Base-by-base conservation (phyloP, 2,888 invertebrate species). In the Cantharis rufa region DNA sequence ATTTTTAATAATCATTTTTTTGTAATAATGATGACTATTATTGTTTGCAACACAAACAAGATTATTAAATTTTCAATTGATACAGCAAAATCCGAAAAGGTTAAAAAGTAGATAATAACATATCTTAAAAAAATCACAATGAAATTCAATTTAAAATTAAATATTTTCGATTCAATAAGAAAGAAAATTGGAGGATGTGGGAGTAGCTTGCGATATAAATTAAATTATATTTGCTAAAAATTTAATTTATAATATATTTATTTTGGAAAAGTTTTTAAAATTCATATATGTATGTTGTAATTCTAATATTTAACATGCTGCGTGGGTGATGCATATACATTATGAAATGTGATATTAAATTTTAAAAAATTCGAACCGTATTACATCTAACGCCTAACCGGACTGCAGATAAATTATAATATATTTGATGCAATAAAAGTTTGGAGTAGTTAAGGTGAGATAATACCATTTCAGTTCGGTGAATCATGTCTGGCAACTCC, bases 401-500 rank as follows among this genome's bases (percentile, higher is more conserved):
- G 48, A n/a, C 48, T 48, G n/a, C 7, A 7, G 48, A 48, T 48
- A 48, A n/a, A 48, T 32, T 32, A 32, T 48, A 48, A 5, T n/a
- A 48, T n/a, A 48, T 48, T 48, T 48, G 48, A 66, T 21, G 64
- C n/a, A 21, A 24, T 48, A 24, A 70, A 70, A 75, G 62, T 71
- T 68, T 68, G 68, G n/a, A 28, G n/a, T 21, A 62, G 48, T 27
- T 32, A 76, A 76, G 70, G 76, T 76, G 76, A 72, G 76, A 76
- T 24, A 72, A 72, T 28, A 69, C 27, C 72, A 68, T 71, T 48
- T 75, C n/a, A 72, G 69, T 69, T 72, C 64, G 61, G 69, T 76
- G 72, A 76, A 76, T 76, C 76, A 72, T 72, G 69, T 69, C 69
- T 72, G 76, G 72, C 72, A 72, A 72, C 72, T 76, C 75, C 75